A percentile compares a stretch with the other conserved stretches of the same genome.
phyloP scores from a whole-genome alignment of 2,888 invertebrate species.

The Eudemis profundana region DNA sequence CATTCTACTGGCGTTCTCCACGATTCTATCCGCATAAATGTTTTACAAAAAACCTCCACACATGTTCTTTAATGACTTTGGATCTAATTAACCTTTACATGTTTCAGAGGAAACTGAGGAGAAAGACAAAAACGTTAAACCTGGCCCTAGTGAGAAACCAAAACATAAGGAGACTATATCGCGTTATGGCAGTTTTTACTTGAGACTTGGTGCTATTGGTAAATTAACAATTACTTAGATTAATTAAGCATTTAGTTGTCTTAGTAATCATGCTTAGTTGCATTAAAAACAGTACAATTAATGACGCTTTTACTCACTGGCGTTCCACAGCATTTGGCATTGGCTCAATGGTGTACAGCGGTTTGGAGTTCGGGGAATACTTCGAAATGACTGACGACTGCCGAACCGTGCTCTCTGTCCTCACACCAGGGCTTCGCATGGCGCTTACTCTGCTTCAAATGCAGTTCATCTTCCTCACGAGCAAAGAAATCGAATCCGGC shows the following conservation, averaged over 20 bases:
- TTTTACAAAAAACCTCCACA: slow-evolving; percentile 60
- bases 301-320: too few species aligned
- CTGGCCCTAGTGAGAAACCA: slow-evolving; percentile 65
- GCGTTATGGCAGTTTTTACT: slow-evolving; percentile 94
- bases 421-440: slow-evolving; percentile 93
- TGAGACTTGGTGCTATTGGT: slow-evolving; percentile 93
- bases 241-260: background rate
- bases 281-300: too few species aligned
- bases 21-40: slow-evolving; percentile 71
- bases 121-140: slow-evolving; percentile 71
- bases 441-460: slow-evolving; percentile 94
- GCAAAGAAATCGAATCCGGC: slow-evolving; percentile 88
- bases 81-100: slow-evolving; percentile 48
- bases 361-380: slow-evolving; percentile 90
- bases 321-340: slow-evolving; percentile 82
- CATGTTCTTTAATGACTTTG: slow-evolving; percentile 56
- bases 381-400: slow-evolving; percentile 90
- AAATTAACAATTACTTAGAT: slow-evolving; percentile 50
- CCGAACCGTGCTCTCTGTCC: slow-evolving; percentile 87
- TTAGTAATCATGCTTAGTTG: background rate
- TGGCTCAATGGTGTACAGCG: slow-evolving; percentile 90
- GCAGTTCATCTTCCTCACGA: slow-evolving; percentile 97
- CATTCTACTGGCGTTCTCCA: slow-evolving; percentile 73
- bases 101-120: slow-evolving; percentile 68
- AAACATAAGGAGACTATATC: slow-evolving; percentile 75